Conservation (phyloP, 2,113 vertebrate species). For the Rousettus leschenaultii region DNA sequence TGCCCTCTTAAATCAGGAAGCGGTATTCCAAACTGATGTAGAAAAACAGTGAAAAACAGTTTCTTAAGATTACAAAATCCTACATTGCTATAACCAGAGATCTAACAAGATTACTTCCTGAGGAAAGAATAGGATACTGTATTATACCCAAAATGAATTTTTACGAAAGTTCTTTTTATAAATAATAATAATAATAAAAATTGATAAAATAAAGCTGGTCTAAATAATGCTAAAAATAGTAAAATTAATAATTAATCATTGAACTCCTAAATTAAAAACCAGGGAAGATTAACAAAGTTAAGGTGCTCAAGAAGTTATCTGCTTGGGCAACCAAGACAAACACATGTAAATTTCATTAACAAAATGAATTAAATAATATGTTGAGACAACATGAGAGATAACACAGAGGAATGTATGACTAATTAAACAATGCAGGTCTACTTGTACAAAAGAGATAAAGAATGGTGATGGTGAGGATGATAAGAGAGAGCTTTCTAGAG, state of each 20-base stretch:
- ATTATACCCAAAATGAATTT: not conserved
- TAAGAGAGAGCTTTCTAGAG: not conserved
- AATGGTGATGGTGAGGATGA: not conserved
- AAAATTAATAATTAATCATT: not conserved
- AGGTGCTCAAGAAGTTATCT: not conserved
- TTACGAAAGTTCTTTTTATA: conserved; percentile 7
- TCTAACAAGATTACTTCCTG: not conserved
- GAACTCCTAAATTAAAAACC: not conserved
- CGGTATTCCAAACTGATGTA: conserved; percentile 35
- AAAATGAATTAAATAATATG: not conserved
- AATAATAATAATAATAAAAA: not conserved
- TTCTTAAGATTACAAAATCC: not conserved
- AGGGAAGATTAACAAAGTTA: not conserved
- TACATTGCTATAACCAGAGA: not conserved
- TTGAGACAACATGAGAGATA: not conserved
- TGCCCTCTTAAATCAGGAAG: conserved; percentile 32
- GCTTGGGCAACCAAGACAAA: not conserved
- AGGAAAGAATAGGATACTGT: not conserved
- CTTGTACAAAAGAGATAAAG: not conserved
- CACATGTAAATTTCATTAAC: not conserved
- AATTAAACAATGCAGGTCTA: not conserved
- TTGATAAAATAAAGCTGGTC: not conserved
- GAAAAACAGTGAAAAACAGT: conserved; percentile 14
- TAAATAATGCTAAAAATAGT: not conserved
- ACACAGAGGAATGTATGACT: too few relatives aligned